Evolutionary conservation across 2,888 invertebrate species (phyloP).

Genomic region (Parnassius orleans): DNA sequence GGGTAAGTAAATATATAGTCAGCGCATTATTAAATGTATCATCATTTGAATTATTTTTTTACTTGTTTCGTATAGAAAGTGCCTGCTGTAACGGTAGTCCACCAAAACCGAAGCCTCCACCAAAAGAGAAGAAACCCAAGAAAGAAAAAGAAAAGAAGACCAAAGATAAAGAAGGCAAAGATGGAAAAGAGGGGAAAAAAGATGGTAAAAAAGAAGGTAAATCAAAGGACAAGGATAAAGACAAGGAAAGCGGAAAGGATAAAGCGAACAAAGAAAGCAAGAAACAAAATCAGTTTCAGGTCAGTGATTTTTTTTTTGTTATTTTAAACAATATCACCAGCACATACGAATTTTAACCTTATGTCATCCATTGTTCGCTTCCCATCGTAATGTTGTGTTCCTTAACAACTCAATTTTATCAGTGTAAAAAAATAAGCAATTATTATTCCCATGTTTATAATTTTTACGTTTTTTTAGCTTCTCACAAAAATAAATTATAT

Average conservation of each 20-base stretch:
- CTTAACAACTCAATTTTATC: conserved; percentile 46
- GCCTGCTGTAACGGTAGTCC: conserved; percentile 89
- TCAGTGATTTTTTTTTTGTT: conserved; percentile 47
- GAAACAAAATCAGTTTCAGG: conserved; percentile 86
- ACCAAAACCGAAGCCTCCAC: conserved; percentile 83
- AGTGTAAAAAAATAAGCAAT: conserved; percentile 31
- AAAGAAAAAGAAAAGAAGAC: conserved; percentile 83
- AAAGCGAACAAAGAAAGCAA: conserved; percentile 81
- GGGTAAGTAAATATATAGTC: conserved; percentile 60
- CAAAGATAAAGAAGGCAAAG: conserved; percentile 81
- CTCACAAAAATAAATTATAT: conserved; percentile 36
- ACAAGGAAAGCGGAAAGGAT: conserved; percentile 82
- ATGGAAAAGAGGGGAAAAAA: conserved; percentile 77
- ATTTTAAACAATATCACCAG: conserved; percentile 45
- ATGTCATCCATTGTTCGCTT: conserved; percentile 54
- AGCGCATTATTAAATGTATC: not conserved
- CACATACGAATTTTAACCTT: conserved; percentile 68
- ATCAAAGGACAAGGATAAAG: conserved; percentile 81
- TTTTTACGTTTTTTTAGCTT: conserved; percentile 49
- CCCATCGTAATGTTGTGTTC: conserved; percentile 62
- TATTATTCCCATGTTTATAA: conserved; percentile 22
- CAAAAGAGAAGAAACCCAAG: conserved; percentile 86
- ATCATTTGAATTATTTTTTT: not conserved
- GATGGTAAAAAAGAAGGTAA: conserved; percentile 81
- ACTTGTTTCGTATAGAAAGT: conserved; percentile 80